These are phyloP conservation scores for Cosmia trapezina DNA, from an alignment of 2,888 invertebrate species.

Conservation along the genomic window DNA sequence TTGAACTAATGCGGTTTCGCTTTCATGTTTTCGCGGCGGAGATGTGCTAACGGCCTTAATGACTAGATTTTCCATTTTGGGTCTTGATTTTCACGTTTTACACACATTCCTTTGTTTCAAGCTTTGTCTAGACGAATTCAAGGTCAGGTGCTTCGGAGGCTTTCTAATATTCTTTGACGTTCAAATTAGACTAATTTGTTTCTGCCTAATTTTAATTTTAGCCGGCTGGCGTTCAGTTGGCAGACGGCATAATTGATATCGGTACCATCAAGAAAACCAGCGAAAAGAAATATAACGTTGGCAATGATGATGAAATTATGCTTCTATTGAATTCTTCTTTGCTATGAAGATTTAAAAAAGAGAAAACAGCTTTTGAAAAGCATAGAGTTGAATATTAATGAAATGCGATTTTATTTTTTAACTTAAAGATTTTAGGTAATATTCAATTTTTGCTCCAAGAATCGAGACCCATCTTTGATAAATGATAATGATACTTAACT, in stretches of 20 bases:
- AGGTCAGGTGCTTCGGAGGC: slow-evolving; percentile 1
- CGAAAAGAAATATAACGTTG: slow-evolving; percentile 7
- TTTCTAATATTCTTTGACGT: slow-evolving; percentile 30
- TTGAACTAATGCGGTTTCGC: too few species aligned
- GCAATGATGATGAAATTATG: background rate
- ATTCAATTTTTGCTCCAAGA: background rate
- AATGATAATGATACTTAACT: too few species aligned
- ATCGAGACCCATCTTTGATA: background rate
- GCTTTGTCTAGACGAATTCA: background rate
- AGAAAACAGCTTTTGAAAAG: background rate
- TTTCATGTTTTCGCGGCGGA: too few species aligned
- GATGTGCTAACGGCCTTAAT: background rate
- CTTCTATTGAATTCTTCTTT: slow-evolving; percentile 15
- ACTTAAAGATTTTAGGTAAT: background rate
- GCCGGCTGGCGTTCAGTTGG: background rate
- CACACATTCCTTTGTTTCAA: slow-evolving; percentile 14
- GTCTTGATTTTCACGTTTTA: slow-evolving; percentile 8
- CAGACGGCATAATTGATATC: slow-evolving; percentile 25
- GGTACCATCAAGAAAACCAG: slow-evolving; percentile 14
- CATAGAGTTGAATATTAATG: background rate
- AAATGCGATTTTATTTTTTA: background rate
- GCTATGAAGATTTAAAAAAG: background rate
- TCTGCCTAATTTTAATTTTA: slow-evolving; percentile 29
- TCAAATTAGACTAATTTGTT: slow-evolving; percentile 37
- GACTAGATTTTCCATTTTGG: slow-evolving; percentile 37